Base-by-base conservation (phyloP, 1,140 invertebrate genomes). In the Colletes gigas region DNA sequence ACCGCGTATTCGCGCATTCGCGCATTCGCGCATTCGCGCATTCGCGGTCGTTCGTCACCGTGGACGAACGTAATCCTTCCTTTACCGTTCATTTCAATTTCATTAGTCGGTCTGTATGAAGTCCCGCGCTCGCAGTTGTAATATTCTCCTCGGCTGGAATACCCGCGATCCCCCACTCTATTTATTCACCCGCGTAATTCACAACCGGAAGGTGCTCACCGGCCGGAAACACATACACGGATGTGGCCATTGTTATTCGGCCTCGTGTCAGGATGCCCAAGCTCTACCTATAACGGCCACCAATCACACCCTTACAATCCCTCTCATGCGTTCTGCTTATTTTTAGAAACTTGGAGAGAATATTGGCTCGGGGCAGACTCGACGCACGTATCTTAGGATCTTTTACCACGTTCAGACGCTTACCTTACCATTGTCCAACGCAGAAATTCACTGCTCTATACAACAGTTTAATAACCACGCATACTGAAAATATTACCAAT, bases 161-260 rank as follows among this genome's bases (percentile, higher is more conserved):
- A 74, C 52, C 68, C 83, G 83, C 78, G 81, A 82, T 88, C 89
- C 86, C 30, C 89, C 87, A 74, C 88, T 89, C 85, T 89, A 92
- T 92, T 93, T 93, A 92, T 93, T 93, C 92, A 92, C 77, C 89
- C 90, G 88, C 88, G 90, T 93, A 93, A 93, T 93, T 92, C 92
- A 92, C 88, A 90, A 92, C 91, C 90, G 92, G 91, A 93, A 93
- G 91, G 88, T 92, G 89, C 90, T 91, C 92, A 90, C 88, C 88
- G 85, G 90, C 90, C 92, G 92, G 92, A 93, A 92, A 92, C 88
- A 84, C 89, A 91, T 90, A 86, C 85, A 88, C 88, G 86, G 88
- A 90, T 88, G 85, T 85, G 75, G 79, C 88, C 82, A 88, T 90
- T 90, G 88, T 90, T 89, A 86, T 86, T 81, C 87, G 77, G 21